phyloP scores from a whole-genome alignment of 2,797 vertebrate species.

The Vespertilio murinus region DNA sequence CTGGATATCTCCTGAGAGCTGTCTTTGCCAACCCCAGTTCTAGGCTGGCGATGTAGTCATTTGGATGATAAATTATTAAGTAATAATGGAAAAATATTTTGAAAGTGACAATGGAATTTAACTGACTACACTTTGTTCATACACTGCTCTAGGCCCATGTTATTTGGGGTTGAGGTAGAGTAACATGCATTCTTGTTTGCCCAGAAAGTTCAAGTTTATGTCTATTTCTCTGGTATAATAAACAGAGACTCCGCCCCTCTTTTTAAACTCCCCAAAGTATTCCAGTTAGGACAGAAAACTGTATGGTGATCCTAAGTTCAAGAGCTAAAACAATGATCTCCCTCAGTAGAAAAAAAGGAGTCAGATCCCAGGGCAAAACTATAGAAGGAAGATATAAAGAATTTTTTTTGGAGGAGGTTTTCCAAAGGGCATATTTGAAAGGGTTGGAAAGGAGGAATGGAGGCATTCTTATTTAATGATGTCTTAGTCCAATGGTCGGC shows the following conservation, averaged over 20 bases:
- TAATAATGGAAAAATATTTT: neutral
- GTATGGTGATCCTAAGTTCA: neutral
- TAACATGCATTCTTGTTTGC: neutral
- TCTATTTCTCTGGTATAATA: neutral
- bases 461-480: neutral
- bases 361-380: neutral
- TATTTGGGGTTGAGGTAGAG: neutral
- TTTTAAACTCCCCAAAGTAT: neutral
- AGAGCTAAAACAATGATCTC: neutral
- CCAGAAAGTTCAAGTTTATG: neutral
- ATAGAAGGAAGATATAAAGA: neutral
- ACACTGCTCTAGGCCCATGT: neutral
- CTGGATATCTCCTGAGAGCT: neutral
- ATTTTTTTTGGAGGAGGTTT: neutral
- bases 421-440: neutral
- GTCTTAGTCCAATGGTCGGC: neutral
- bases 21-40: neutral
- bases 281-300: neutral
- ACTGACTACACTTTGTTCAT: neutral
- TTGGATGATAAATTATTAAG: neutral
- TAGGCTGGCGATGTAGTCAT: neutral
- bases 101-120: neutral
- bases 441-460: neutral
- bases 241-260: accelerated
- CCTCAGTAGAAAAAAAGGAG: neutral